Base-by-base conservation (phyloP, 2,888 invertebrate species). In the Notocelia uddmanniana region DNA sequence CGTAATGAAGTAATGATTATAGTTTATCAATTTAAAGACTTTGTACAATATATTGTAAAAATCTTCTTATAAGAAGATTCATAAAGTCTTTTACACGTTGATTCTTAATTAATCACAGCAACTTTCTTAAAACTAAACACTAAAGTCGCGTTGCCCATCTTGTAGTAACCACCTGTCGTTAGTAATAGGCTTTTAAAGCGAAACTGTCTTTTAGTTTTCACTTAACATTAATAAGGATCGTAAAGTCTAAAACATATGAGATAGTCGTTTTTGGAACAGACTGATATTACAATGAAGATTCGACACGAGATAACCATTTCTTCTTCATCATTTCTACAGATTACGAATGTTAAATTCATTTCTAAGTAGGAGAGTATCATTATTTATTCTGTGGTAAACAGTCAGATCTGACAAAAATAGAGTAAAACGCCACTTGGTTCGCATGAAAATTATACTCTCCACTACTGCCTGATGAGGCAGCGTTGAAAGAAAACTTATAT, bases 131-230 rank as follows among this genome's bases (percentile, higher is more conserved):
- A 48, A 67, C 26, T 67, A 63, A 63, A 23, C 52, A 21, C 64
- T 52, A 21, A 64, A 45, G 19, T 52, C n/a, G 64, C 21, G 21
- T 21, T 37, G 15, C 21, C 18, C 10, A 13, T 37, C 34, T 21
- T 52, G 13, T 54, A 37, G 23, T 52, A 52, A 62, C 19, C 52
- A 64, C 50, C n/a, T 15, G 21, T 21, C 21, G 15, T 62, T 68
- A 23, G 50, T 19, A 68, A 13, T 21, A 48, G 52, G 69, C 55
- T 60, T 59, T 69, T 69, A 69, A 63, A 69, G 69, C 69, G 31
- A 62, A 57, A 45, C 23, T 11, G 69, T 62, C 69, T 62, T 69
- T 69, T 67, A 67, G 41, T 66, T 26, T 52, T 34, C 54, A 21
- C 34, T 64, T 54, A 54, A 50, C 21, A 64, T 54, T 54, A 54